Conservation (phyloP, 2,888 invertebrate species). For the Syrphus vitripennis region DNA sequence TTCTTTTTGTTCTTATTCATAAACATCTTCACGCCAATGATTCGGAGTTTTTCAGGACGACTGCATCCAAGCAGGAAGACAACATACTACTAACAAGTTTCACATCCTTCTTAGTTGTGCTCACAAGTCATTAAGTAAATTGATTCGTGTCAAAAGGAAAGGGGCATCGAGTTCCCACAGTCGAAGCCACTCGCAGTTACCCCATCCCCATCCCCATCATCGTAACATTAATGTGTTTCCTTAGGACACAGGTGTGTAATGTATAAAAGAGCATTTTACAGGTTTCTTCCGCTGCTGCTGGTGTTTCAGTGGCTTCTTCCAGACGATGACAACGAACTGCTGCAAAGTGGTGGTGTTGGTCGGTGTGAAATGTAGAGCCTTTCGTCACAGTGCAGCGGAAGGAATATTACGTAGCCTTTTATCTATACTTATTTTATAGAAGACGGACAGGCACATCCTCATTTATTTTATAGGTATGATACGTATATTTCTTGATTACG, state of each 20-base stretch:
- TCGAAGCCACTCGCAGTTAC: background rate
- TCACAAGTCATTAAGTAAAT: conserved; percentile 66
- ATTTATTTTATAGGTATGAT: conserved; percentile 31
- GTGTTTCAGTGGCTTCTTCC: conserved; percentile 54
- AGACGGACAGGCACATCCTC: conserved; percentile 28
- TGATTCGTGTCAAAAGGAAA: conserved; percentile 61
- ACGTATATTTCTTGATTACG: conserved; percentile 26
- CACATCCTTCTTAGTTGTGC: conserved; percentile 61
- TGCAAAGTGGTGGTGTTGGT: background rate
- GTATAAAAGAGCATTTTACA: conserved; percentile 54
- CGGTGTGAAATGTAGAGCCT: conserved; percentile 53
- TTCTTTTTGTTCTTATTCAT: background rate
- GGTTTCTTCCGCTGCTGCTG: conserved; percentile 58
- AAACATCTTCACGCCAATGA: conserved; percentile 70
- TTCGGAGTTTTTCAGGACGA: conserved; percentile 70
- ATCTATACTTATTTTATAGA: background rate
- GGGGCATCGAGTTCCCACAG: conserved; percentile 65
- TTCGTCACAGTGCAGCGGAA: conserved; percentile 42
- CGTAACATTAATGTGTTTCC: conserved; percentile 33
- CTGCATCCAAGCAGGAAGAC: conserved; percentile 61
- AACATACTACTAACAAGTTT: conserved; percentile 38
- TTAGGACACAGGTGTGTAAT: conserved; percentile 51
- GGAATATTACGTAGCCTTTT: conserved; percentile 19
- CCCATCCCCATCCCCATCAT: conserved; percentile 16
- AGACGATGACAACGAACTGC: background rate